Evolutionary conservation across 1,140 invertebrate genomes (phyloP).

Genomic region (Zaprionus ornatus): DNA sequence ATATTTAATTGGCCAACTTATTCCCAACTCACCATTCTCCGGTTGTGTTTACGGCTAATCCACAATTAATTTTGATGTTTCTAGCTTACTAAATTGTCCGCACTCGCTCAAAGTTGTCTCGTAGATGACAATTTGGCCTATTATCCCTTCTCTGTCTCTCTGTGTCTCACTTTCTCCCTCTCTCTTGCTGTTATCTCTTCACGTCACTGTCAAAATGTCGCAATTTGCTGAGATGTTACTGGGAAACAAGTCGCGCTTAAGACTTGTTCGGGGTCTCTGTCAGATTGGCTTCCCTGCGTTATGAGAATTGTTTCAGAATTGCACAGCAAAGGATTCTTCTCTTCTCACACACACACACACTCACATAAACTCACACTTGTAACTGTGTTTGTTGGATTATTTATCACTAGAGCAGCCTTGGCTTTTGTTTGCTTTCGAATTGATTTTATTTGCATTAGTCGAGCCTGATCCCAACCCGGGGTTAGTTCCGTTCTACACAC

Average conservation of each 20-base stretch:
- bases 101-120: constrained; percentile 26
- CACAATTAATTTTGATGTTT: constrained; percentile 19
- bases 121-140: constrained; percentile 23
- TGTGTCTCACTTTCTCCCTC: constrained; percentile 5
- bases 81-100: background rate
- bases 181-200: constrained; percentile 21
- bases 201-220: constrained; percentile 52
- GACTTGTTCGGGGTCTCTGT: constrained; percentile 15
- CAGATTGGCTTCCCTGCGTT: constrained; percentile 9
- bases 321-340: background rate
- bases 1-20: background rate
- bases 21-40: background rate
- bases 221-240: constrained; percentile 16
- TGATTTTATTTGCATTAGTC: constrained; percentile 21
- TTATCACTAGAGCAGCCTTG: constrained; percentile 35
- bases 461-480: background rate
- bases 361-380: background rate
- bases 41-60: constrained; percentile 20
- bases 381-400: constrained; percentile 19
- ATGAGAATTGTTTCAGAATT: constrained; percentile 24
- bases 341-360: constrained; percentile 6
- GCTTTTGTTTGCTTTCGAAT: constrained; percentile 22
- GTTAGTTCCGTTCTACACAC: constrained; percentile 24
- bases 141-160: constrained; percentile 14
- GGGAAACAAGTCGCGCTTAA: constrained; percentile 12